Percentiles rank a stretch among this genome's conserved stretches.
phyloP scores from a whole-genome alignment of 1,140 invertebrate genomes.

The Drosophila seguyi region DNA sequence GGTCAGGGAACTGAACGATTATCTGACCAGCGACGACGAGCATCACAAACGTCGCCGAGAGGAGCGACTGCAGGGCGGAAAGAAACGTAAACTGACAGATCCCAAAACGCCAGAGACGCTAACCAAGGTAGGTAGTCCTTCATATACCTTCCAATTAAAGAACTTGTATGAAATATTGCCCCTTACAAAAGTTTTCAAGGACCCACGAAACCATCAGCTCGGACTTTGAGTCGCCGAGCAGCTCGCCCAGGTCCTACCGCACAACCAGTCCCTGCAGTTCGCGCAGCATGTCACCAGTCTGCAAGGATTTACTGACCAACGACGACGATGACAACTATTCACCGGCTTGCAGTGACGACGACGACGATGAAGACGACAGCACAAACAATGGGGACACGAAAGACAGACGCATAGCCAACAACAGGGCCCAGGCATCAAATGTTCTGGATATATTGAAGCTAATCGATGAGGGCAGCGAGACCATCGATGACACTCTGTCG shows the following conservation, averaged over 20 bases:
- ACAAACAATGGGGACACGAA: conserved; percentile 50
- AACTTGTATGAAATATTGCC: not conserved
- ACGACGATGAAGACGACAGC: conserved; percentile 69
- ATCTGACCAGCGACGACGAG: conserved; percentile 78
- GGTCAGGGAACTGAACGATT: conserved; percentile 75
- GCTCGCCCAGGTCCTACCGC: conserved; percentile 72
- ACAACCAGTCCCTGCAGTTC: conserved; percentile 83
- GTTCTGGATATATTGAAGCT: conserved; percentile 75
- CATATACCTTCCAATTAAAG: not conserved
- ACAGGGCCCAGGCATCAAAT: conserved; percentile 60
- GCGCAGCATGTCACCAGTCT: conserved; percentile 78
- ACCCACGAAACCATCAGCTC: conserved; percentile 57
- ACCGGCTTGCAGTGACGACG: conserved; percentile 84
- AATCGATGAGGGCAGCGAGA: conserved; percentile 70
- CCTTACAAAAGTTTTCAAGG: conserved; percentile 59
- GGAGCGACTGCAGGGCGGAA: conserved; percentile 70
- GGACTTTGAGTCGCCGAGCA: conserved; percentile 78
- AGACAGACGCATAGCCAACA: conserved; percentile 51
- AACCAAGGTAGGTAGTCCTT: conserved; percentile 66
- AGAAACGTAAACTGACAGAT: conserved; percentile 75
- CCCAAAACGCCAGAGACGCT: conserved; percentile 52
- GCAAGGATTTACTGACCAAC: conserved; percentile 55
- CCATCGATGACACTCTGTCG: conserved; percentile 77
- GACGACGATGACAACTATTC: conserved; percentile 83
- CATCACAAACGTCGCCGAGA: conserved; percentile 74